phyloP scores from a whole-genome alignment of 37 sponge, comb jelly and placozoan genomes.

The Hexactinellida sp. region DNA sequence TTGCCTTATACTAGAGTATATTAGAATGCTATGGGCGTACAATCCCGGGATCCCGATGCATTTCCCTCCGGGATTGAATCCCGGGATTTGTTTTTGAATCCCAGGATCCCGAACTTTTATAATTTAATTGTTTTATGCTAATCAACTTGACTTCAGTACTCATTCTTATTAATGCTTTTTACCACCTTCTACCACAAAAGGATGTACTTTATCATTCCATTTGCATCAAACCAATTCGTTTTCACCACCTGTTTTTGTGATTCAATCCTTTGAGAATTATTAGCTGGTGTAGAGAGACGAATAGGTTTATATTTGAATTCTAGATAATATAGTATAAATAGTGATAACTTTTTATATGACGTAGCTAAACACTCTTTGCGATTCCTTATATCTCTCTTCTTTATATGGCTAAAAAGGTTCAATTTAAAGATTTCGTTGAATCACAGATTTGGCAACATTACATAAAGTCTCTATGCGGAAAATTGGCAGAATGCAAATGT shows the following conservation, averaged over 20 bases:
- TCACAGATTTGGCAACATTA: neutral
- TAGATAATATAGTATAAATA: neutral
- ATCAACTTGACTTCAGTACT: neutral
- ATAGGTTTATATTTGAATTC: neutral
- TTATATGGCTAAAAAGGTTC: neutral
- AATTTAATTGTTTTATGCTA: neutral
- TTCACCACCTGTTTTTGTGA: neutral
- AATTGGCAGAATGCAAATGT: neutral
- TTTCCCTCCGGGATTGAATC: too few species aligned
- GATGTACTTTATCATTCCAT: neutral
- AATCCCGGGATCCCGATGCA: neutral
- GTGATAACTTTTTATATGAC: neutral
- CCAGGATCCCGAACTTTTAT: neutral
- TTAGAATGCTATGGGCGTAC: too few species aligned
- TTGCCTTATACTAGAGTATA: too few species aligned
- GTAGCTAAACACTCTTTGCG: neutral
- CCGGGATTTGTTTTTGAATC: neutral
- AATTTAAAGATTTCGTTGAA: neutral
- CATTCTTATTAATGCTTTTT: neutral
- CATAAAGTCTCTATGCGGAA: neutral
- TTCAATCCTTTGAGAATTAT: too few species aligned
- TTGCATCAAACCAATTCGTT: neutral
- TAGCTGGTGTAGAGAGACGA: too few species aligned
- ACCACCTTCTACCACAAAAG: neutral
- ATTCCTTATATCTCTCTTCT: neutral